A percentile compares a stretch with the other conserved stretches of the same genome.
These are phyloP conservation scores for Lontra canadensis DNA, from an alignment of 2,113 vertebrate species.

Conservation along the genomic window DNA sequence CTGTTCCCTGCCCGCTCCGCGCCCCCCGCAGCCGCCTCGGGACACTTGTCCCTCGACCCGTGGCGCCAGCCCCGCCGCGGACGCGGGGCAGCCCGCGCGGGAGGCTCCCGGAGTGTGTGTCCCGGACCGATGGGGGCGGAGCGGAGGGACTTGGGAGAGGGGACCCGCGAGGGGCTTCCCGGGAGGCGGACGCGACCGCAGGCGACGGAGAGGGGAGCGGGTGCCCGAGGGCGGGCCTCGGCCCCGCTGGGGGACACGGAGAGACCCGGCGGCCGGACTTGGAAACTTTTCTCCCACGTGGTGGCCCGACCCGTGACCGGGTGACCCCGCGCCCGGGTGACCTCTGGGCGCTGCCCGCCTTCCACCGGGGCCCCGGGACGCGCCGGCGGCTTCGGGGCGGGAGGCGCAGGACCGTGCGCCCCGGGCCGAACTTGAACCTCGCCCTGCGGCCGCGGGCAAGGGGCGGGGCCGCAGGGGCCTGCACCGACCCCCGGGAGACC, in stretches of 20 bases:
- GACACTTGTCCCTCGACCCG: conserved; percentile 34
- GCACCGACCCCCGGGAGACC: not conserved
- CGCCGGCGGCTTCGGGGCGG: not conserved
- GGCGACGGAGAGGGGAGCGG: not conserved
- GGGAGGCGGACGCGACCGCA: not conserved
- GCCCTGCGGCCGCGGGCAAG: not conserved
- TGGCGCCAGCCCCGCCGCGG: not conserved
- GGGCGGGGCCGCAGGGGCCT: not conserved
- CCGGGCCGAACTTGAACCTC: conserved; percentile 36
- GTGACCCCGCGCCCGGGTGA: not conserved
- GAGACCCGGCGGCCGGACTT: not conserved
- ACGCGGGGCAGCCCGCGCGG: accelerated
- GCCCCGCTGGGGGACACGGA: not conserved
- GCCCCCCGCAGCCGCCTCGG: not conserved
- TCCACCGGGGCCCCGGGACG: too few species aligned
- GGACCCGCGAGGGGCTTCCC: not conserved
- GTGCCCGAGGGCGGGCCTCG: not conserved
- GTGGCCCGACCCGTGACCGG: not conserved
- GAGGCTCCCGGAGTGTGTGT: not conserved
- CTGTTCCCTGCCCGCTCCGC: not conserved
- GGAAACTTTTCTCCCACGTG: conserved; percentile 66
- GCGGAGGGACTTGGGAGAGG: not conserved
- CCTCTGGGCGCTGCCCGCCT: not conserved
- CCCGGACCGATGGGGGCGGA: too few species aligned
- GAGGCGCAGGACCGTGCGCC: not conserved